phyloP scores from a whole-genome alignment of 1,140 invertebrate genomes.

The Drosophila pachea region DNA sequence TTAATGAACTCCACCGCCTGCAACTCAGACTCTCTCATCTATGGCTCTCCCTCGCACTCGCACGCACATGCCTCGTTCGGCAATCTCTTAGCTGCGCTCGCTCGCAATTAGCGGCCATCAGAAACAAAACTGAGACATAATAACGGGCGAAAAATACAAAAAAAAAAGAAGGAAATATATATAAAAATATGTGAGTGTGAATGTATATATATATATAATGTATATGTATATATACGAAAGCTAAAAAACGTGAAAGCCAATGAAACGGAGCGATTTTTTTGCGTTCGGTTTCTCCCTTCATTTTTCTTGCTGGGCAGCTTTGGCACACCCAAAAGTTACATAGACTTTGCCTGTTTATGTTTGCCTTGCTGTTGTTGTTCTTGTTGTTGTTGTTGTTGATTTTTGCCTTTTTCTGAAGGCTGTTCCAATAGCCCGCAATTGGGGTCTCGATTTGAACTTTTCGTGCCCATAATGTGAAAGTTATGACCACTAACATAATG shows the following conservation, averaged over 20 bases:
- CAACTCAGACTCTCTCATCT: neutral
- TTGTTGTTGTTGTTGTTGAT: slow-evolving; percentile 12
- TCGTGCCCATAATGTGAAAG: slow-evolving; percentile 41
- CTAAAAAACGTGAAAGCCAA: slow-evolving; percentile 45
- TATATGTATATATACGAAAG: slow-evolving; percentile 10
- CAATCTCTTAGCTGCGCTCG: slow-evolving; percentile 27
- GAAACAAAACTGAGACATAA: slow-evolving; percentile 67
- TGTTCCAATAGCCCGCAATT: slow-evolving; percentile 40
- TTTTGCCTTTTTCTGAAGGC: slow-evolving; percentile 21
- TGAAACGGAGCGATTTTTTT: slow-evolving; percentile 39
- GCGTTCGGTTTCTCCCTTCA: slow-evolving; percentile 2
- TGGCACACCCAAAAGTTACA: slow-evolving; percentile 40
- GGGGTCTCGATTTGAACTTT: slow-evolving; percentile 32
- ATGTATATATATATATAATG: neutral
- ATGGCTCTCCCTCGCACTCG: neutral
- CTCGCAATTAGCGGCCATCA: slow-evolving; percentile 69
- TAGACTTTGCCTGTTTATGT: slow-evolving; percentile 14
- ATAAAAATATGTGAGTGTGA: neutral
- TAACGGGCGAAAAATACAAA: slow-evolving; percentile 38
- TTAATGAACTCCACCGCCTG: slow-evolving; percentile 21
- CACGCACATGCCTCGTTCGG: neutral
- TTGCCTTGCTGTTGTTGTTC: slow-evolving; percentile 13
- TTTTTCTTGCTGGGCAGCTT: slow-evolving; percentile 5
- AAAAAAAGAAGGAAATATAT: slow-evolving; percentile 23
- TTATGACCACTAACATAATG: slow-evolving; percentile 30